Evolutionary conservation across 2,888 invertebrate genomes (phyloP).

Genomic region (Mythimna albipuncta): DNA sequence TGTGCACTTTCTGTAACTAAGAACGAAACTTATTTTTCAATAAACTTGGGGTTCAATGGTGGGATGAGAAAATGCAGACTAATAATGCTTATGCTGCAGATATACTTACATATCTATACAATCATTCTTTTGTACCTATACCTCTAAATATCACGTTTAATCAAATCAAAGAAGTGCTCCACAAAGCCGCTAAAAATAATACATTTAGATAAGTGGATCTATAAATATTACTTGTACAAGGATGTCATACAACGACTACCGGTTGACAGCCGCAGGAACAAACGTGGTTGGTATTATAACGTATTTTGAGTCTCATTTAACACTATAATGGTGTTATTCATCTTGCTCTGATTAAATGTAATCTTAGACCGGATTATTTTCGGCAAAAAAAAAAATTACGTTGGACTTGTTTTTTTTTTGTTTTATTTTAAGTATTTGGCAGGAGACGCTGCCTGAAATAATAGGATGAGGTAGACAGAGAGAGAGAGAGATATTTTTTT

Average conservation of each 20-base stretch:
- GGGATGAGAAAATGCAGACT: too few relatives aligned
- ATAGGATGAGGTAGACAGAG: too few relatives aligned
- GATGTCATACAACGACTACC: slow-evolving; percentile 49
- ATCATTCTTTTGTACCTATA: too few relatives aligned
- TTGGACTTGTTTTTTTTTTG: background rate
- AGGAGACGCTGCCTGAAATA: too few relatives aligned
- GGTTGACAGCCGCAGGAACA: slow-evolving; percentile 24
- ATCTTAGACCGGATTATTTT: background rate
- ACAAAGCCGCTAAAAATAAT: slow-evolving; percentile 15
- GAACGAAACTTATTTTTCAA: too few relatives aligned
- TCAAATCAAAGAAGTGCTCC: slow-evolving; percentile 14
- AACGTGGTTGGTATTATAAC: slow-evolving; percentile 7
- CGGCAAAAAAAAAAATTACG: background rate
- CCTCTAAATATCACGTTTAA: background rate
- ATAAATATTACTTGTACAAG: slow-evolving; percentile 58
- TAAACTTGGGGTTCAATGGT: too few relatives aligned
- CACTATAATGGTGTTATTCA: background rate
- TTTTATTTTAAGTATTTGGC: background rate
- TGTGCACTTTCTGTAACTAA: too few relatives aligned
- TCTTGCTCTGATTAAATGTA: slow-evolving; percentile 2
- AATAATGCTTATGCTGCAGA: too few relatives aligned
- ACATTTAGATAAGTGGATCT: slow-evolving; percentile 44
- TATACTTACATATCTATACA: too few relatives aligned
- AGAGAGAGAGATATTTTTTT: too few relatives aligned
- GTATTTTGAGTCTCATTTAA: slow-evolving; percentile 5